A percentile compares a stretch with the other conserved stretches of the same genome.
These are phyloP conservation scores for Grammomys dolichurus DNA, from an alignment of 2,113 vertebrate genomes.

Conservation along the genomic window DNA sequence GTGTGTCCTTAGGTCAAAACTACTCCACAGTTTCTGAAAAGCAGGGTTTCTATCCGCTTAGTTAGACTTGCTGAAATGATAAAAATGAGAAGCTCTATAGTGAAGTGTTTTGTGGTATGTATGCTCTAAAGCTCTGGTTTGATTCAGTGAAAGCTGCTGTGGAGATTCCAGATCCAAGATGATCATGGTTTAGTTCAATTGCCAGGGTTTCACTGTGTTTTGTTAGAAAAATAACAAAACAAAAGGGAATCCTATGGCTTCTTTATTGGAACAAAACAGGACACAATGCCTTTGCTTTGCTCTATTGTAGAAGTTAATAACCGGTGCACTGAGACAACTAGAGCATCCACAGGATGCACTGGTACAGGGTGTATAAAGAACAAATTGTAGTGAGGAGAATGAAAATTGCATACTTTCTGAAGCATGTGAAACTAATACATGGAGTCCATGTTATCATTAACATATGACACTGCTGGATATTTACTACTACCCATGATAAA, in stretches of 20 bases:
- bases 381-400: neutral
- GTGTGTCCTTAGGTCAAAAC: neutral
- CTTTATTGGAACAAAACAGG: neutral
- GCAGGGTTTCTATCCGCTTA: neutral
- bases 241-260: neutral
- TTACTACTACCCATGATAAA: neutral
- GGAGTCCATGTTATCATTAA: neutral
- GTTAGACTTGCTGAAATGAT: neutral
- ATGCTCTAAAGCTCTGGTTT: neutral
- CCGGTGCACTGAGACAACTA: neutral
- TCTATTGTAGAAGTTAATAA: slow-evolving; percentile 39
- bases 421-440: neutral
- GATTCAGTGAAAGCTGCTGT: neutral
- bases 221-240: slow-evolving; percentile 2
- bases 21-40: neutral
- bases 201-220: neutral
- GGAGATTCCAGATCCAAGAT: neutral
- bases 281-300: neutral
- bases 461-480: neutral
- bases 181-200: neutral
- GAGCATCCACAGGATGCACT: neutral
- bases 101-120: neutral
- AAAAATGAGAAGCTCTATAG: neutral
- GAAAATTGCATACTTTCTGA: neutral
- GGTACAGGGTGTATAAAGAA: neutral